Percentiles rank a stretch among this genome's conserved stretches.
Conservation (phyloP, 1,140 invertebrate species). For the Papilio aristodemus region DNA sequence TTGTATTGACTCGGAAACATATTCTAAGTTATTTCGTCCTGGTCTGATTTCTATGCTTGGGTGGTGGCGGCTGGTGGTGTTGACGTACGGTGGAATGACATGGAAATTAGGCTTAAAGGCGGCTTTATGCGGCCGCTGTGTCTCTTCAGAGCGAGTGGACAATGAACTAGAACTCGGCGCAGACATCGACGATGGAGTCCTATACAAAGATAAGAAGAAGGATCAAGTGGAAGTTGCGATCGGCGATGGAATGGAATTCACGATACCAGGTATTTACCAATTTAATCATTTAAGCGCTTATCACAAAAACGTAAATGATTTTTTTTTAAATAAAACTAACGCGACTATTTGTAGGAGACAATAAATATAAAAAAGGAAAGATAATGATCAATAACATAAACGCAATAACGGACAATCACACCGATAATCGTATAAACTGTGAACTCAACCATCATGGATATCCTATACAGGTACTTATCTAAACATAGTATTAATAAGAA, state of each 20-base stretch:
- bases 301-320: neutral
- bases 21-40: conserved; percentile 49
- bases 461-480: conserved; percentile 77
- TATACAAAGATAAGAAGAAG: conserved; percentile 93
- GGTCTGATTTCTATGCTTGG: conserved; percentile 79
- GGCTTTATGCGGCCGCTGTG: conserved; percentile 82
- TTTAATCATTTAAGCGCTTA: neutral
- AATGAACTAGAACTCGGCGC: conserved; percentile 84
- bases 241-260: conserved; percentile 94
- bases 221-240: conserved; percentile 94
- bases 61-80: conserved; percentile 57
- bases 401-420: conserved; percentile 85
- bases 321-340: conserved; percentile 7
- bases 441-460: conserved; percentile 86
- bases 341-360: conserved; percentile 81
- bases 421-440: conserved; percentile 87
- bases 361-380: conserved; percentile 88
- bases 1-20: conserved; percentile 34
- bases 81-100: conserved; percentile 58
- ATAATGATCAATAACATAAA: conserved; percentile 87
- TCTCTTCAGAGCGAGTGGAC: conserved; percentile 83
- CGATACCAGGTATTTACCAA: conserved; percentile 86
- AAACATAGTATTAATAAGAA: neutral
- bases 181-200: conserved; percentile 91
- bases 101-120: conserved; percentile 79